Conservation (phyloP, 2,888 invertebrate species). For the Lordiphosa fenestrarum region DNA sequence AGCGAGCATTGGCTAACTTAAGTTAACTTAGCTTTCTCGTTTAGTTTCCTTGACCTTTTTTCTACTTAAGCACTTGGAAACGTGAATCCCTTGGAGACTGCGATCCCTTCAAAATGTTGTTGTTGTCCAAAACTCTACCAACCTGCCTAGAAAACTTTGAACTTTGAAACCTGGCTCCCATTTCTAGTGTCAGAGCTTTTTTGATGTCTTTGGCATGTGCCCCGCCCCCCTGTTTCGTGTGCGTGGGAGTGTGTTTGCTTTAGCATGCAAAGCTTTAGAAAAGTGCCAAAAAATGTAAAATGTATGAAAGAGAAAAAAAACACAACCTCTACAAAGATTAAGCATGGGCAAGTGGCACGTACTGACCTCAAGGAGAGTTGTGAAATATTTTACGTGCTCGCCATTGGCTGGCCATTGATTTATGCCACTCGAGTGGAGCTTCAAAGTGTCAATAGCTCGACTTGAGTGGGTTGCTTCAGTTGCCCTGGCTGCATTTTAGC, state of each 20-base stretch:
- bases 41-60: too few species aligned
- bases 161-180: not conserved
- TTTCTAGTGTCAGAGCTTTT: slow-evolving; percentile 4
- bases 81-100: too few species aligned
- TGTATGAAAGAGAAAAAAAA: not conserved
- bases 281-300: slow-evolving; percentile 58
- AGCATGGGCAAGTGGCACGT: slow-evolving; percentile 68
- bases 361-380: slow-evolving; percentile 60
- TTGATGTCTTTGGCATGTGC: slow-evolving; percentile 44
- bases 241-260: slow-evolving; percentile 43
- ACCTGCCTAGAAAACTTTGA: too few species aligned
- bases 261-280: slow-evolving; percentile 67
- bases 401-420: slow-evolving; percentile 68
- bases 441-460: slow-evolving; percentile 66
- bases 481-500: slow-evolving; percentile 64
- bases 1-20: too few species aligned
- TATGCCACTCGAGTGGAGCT: slow-evolving; percentile 69
- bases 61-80: too few species aligned
- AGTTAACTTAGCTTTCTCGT: too few species aligned
- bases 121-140: too few species aligned
- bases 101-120: too few species aligned
- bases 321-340: slow-evolving; percentile 70
- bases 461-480: slow-evolving; percentile 22
- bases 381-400: slow-evolving; percentile 71
- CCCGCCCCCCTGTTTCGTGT: slow-evolving; percentile 6